A percentile compares a stretch with the other conserved stretches of the same genome.
Conservation (phyloP, 2,113 vertebrate species). For the Colossoma macropomum region DNA sequence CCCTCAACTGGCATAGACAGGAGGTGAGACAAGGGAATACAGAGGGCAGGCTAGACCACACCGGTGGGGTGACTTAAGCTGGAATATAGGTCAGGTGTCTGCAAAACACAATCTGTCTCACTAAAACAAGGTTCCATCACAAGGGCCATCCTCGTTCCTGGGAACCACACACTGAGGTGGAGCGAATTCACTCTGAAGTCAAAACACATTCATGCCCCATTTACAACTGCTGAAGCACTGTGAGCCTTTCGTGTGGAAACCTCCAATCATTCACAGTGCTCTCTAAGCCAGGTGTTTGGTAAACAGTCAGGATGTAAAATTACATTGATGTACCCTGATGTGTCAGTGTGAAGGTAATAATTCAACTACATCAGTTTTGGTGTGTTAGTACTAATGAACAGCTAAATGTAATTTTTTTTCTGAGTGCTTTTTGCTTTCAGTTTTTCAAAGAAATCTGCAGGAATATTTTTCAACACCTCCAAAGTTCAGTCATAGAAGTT, state of each 20-base stretch:
- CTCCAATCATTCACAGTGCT: neutral
- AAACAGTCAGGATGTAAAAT: neutral
- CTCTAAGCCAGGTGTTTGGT: neutral
- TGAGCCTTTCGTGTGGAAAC: neutral
- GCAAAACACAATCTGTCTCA: conserved; percentile 48
- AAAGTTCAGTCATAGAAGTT: no score
- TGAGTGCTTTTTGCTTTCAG: no score
- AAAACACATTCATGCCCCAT: neutral
- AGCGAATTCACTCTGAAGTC: conserved; percentile 2
- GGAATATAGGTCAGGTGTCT: conserved; percentile 44
- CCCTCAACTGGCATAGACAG: conserved; percentile 29
- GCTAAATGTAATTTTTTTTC: no score
- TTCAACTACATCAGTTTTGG: neutral
- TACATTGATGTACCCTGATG: neutral
- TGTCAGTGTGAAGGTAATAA: neutral
- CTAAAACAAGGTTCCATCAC: conserved; percentile 40
- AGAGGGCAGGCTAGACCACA: conserved; percentile 17
- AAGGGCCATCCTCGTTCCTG: conserved; percentile 9
- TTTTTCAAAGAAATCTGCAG: no score
- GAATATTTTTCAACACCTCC: no score
- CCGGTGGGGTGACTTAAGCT: conserved; percentile 12
- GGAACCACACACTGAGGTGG: conserved; percentile 15
- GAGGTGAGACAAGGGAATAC: conserved; percentile 34
- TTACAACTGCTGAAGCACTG: neutral
- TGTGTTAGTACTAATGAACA: no score